These are phyloP conservation scores for Antechinus stuartii DNA, from an alignment of 2,113 vertebrate species.

Conservation along the genomic window DNA sequence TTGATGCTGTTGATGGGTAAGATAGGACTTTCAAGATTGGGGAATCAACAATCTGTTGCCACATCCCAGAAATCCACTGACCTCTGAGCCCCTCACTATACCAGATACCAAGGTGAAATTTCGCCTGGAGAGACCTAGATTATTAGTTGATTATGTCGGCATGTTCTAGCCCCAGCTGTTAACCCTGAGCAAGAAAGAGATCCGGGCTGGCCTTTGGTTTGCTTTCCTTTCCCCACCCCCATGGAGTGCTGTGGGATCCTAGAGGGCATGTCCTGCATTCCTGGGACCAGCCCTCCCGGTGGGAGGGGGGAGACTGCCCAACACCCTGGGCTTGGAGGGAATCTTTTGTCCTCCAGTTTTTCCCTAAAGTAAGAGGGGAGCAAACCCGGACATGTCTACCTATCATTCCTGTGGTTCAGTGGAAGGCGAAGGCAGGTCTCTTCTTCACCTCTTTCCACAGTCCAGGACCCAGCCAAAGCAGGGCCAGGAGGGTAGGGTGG, in stretches of 20 bases:
- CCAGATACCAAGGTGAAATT: background rate
- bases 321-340: background rate
- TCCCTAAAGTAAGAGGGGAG: background rate
- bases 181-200: accelerated
- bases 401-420: background rate
- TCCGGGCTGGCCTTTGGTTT: background rate
- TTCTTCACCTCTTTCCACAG: background rate
- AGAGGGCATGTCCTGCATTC: background rate
- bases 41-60: background rate
- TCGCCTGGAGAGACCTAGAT: background rate
- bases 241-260: background rate
- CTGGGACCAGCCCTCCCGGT: background rate
- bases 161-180: background rate
- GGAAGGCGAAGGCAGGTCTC: background rate
- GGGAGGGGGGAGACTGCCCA: background rate
- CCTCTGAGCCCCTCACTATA: background rate
- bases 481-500: conserved; percentile 75
- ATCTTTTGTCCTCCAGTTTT: background rate
- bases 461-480: conserved; percentile 68
- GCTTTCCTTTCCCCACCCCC: background rate
- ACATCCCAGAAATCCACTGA: background rate
- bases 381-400: background rate
- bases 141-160: background rate
- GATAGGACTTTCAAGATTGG: background rate
- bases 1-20: background rate